A percentile compares a stretch with the other conserved stretches of the same genome.
Conservation (phyloP, 2,888 invertebrate species). For the Apamea crenata region DNA sequence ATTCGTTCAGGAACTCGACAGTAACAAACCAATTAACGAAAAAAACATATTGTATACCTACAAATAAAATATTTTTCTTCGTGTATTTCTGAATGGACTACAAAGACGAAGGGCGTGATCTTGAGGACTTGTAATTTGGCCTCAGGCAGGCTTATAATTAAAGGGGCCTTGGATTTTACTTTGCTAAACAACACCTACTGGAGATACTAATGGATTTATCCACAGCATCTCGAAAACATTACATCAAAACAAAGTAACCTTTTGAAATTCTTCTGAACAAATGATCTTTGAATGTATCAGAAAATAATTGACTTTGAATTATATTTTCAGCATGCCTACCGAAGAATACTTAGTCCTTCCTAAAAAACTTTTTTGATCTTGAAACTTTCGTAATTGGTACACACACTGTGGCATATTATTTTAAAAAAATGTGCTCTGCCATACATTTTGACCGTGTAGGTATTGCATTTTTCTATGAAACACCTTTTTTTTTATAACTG, state of each 20-base stretch:
- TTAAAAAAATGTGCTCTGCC: neutral
- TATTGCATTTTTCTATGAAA: too few relatives aligned
- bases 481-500: too few relatives aligned
- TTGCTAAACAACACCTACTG: conserved; percentile 73
- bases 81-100: conserved; percentile 59
- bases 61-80: conserved; percentile 43
- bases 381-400: neutral
- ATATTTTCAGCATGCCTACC: neutral
- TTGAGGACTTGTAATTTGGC: conserved; percentile 72
- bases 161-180: conserved; percentile 61
- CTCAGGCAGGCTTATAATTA: conserved; percentile 71
- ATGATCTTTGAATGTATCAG: neutral
- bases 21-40: conserved; percentile 74
- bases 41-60: conserved; percentile 59
- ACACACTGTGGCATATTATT: too few relatives aligned
- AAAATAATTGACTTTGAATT: neutral
- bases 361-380: neutral
- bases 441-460: too few relatives aligned
- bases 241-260: conserved; percentile 67
- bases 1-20: conserved; percentile 65
- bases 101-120: conserved; percentile 68
- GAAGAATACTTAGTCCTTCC: neutral
- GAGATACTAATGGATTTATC: conserved; percentile 57
- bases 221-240: conserved; percentile 56
- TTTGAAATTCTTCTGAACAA: conserved; percentile 41